phyloP scores from a whole-genome alignment of 2,797 vertebrate species.

The Poeciliopsis turneri region DNA sequence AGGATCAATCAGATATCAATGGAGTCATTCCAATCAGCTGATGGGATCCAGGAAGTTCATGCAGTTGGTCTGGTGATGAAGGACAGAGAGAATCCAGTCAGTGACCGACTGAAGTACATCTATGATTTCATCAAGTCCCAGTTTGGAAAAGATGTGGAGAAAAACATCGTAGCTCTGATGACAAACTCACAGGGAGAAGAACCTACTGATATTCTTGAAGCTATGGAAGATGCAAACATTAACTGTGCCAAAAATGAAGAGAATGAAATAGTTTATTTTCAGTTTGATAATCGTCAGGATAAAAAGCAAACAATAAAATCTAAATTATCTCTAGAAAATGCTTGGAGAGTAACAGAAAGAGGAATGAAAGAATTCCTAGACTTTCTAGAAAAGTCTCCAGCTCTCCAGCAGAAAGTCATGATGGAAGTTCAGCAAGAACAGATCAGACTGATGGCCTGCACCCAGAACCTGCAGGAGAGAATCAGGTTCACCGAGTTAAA shows the following conservation, averaged over 20 bases:
- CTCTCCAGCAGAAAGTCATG: not conserved
- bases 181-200: no score
- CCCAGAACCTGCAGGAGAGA: conserved; percentile 12
- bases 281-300: not conserved
- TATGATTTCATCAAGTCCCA: not conserved
- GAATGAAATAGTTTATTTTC: fast-evolving
- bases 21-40: not conserved
- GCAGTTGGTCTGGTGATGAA: not conserved
- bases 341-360: not conserved
- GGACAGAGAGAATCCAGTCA: not conserved
- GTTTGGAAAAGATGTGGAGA: not conserved
- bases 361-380: fast-evolving
- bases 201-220: no score
- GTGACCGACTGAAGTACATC: not conserved
- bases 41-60: not conserved
- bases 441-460: conserved; percentile 8
- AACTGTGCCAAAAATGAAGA: not conserved
- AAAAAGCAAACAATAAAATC: no score
- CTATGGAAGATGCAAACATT: not conserved
- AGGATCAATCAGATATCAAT: not conserved
- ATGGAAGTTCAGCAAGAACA: not conserved
- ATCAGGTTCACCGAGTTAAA: not conserved
- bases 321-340: not conserved
- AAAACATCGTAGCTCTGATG: not conserved
- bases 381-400: not conserved